phyloP scores from a whole-genome alignment of 2,113 vertebrate genomes.

The Setophaga kirtlandii region DNA sequence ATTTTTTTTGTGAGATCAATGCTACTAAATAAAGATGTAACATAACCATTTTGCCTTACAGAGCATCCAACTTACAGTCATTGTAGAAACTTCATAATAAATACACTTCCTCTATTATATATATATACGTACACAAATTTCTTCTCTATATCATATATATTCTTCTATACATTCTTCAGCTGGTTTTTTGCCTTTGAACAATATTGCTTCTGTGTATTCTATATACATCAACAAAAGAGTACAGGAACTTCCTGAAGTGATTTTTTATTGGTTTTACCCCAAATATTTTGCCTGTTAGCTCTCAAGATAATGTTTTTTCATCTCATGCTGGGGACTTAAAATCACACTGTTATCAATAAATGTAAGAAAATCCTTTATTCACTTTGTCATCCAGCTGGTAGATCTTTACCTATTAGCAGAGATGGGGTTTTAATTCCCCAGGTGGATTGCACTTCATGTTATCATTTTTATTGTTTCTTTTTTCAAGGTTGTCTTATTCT shows the following conservation, averaged over 20 bases:
- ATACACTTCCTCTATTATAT: not conserved
- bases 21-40: not conserved
- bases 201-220: not conserved
- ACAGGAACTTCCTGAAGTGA: not conserved
- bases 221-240: not conserved
- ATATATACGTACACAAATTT: not conserved
- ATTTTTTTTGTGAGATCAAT: not conserved
- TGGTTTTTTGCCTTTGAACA: not conserved
- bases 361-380: not conserved
- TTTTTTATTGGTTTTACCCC: not conserved
- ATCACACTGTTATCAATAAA: not conserved
- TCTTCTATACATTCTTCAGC: not conserved
- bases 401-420: not conserved
- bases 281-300: not conserved
- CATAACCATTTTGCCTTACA: not conserved
- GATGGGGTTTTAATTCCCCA: not conserved
- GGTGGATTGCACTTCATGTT: not conserved
- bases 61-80: not conserved
- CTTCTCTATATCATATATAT: not conserved
- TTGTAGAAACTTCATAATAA: not conserved
- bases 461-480: not conserved
- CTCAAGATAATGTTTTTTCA: not conserved
- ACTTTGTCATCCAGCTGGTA: not conserved
- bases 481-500: not conserved
- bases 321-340: not conserved